A percentile compares a stretch with the other conserved stretches of the same genome.
phyloP scores from a whole-genome alignment of 2,888 invertebrate genomes.

The Drosophila pseudotalamancana region DNA sequence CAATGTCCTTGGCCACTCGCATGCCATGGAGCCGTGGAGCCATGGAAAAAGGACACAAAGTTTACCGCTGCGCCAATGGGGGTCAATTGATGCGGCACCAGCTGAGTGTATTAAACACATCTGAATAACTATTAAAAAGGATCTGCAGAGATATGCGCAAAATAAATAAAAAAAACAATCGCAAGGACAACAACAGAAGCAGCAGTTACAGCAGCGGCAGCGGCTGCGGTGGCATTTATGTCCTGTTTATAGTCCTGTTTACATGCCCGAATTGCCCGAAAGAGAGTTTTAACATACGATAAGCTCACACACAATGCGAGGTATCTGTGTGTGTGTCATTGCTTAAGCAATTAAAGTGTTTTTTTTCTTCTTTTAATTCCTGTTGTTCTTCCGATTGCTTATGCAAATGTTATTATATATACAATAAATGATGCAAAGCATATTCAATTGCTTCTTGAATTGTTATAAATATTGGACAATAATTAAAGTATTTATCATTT shows the following conservation, averaged over 20 bases:
- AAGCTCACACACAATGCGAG: background rate
- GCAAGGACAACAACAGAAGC: background rate
- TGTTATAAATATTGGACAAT: too few species aligned
- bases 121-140: conserved; percentile 37
- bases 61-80: conserved; percentile 21
- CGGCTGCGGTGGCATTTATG: too few species aligned
- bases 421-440: too few species aligned
- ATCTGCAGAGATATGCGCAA: background rate
- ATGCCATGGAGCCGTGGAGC: too few species aligned
- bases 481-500: background rate
- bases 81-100: conserved; percentile 36
- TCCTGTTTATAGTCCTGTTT: conserved; percentile 15
- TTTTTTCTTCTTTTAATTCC: too few species aligned
- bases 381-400: too few species aligned
- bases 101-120: conserved; percentile 44
- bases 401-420: too few species aligned
- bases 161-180: conserved; percentile 1
- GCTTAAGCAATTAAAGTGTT: too few species aligned
- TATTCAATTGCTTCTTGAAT: too few species aligned
- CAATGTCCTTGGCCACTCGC: conserved; percentile 42
- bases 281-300: background rate
- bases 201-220: too few species aligned
- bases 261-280: background rate
- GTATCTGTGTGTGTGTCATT: background rate
- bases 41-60: conserved; percentile 28